Percentiles rank a stretch among this genome's conserved stretches.
Evolutionary conservation across 2,113 vertebrate genomes (phyloP).

Genomic region (Gasterosteus aculeatus): DNA sequence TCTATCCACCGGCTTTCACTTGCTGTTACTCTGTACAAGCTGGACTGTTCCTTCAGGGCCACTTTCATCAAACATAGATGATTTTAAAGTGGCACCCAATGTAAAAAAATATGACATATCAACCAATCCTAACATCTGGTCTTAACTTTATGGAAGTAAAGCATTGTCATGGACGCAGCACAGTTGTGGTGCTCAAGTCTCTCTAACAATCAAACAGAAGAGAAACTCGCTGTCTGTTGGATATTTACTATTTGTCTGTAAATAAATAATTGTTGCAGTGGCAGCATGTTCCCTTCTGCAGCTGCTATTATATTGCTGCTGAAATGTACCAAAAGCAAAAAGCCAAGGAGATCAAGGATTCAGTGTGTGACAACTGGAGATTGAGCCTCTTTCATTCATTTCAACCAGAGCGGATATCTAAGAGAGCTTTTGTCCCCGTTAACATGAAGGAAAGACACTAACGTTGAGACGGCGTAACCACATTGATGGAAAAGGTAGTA

Average conservation of each 20-base stretch:
- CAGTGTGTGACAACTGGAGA: conserved; percentile 12
- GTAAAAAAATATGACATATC: not conserved
- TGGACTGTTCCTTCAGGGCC: conserved; percentile 23
- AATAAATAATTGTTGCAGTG: not conserved
- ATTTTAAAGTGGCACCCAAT: not conserved
- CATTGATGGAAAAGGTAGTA: not conserved
- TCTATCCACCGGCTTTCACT: conserved; percentile 46
- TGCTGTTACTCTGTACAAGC: conserved; percentile 3
- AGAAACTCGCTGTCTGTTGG: not conserved
- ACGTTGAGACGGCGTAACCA: not conserved
- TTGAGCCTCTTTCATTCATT: conserved; percentile 20
- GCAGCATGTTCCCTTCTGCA: not conserved
- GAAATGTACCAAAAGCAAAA: conserved; percentile 16
- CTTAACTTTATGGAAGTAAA: not conserved
- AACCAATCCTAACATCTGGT: not conserved
- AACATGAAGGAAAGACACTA: conserved; percentile 7
- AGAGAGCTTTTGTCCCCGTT: not conserved
- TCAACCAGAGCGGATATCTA: not conserved
- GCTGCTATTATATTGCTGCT: not conserved
- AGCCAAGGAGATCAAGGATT: not conserved
- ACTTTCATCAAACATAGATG: conserved; percentile 28
- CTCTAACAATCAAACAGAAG: not conserved
- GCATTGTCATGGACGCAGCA: not conserved
- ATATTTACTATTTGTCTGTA: not conserved
- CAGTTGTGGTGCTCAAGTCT: not conserved